A percentile compares a stretch with the other conserved stretches of the same genome.
Evolutionary conservation across 2,113 vertebrate species (phyloP).

Genomic region (Cepphus grylle): DNA sequence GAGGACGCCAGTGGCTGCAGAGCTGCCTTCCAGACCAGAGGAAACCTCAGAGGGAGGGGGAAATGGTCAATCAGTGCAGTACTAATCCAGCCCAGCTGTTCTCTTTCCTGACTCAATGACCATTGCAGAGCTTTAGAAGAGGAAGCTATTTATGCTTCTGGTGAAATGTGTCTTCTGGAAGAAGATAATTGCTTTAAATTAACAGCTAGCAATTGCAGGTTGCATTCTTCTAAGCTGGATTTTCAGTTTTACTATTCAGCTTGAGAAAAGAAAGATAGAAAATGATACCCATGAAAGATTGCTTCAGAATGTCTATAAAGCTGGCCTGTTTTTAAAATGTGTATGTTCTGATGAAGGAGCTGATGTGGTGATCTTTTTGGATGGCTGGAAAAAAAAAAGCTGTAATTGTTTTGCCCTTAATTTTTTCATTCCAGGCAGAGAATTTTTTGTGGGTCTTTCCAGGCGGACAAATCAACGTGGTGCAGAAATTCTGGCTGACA

Average conservation of each 20-base stretch:
- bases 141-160: background rate
- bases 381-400: background rate
- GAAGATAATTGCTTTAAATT: conserved; percentile 13
- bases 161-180: background rate
- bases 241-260: background rate
- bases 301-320: background rate
- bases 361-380: background rate
- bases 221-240: background rate
- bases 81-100: conserved; percentile 31
- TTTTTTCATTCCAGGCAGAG: conserved; percentile 80
- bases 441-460: conserved; percentile 98
- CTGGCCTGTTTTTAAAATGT: background rate
- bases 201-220: background rate
- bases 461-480: conserved; percentile 96
- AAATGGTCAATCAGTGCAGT: background rate
- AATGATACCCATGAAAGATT: background rate
- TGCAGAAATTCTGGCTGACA: conserved; percentile 95
- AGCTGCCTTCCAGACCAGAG: background rate
- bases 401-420: background rate
- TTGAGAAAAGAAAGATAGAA: background rate
- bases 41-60: background rate
- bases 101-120: background rate
- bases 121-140: background rate
- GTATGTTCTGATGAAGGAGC: background rate
- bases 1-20: background rate